Conservation (phyloP, 2,888 invertebrate genomes). For the Petrophora chlorosata region DNA sequence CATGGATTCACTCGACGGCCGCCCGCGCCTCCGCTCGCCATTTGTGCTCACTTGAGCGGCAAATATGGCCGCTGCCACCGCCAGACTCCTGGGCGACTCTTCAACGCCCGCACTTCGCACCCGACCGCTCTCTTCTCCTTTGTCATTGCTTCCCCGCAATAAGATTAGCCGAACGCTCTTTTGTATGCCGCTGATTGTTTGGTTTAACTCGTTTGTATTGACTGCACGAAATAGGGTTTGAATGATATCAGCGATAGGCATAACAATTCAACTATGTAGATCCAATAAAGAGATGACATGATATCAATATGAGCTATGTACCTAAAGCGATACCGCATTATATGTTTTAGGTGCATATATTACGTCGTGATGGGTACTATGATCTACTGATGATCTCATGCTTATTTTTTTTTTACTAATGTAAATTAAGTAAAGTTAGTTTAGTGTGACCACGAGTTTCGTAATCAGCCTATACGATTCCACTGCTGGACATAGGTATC, state of each 20-base stretch:
- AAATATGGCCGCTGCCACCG: conserved; percentile 74
- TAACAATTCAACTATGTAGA: conserved; percentile 24
- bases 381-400: too few relatives aligned
- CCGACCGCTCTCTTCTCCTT: conserved; percentile 43
- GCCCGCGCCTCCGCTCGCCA: conserved; percentile 47
- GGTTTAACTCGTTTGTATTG: conserved; percentile 66
- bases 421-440: too few relatives aligned
- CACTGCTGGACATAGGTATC: too few relatives aligned
- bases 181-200: conserved; percentile 69
- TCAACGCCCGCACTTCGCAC: conserved; percentile 46
- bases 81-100: conserved; percentile 71
- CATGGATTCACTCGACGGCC: conserved; percentile 62
- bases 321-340: too few relatives aligned
- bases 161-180: conserved; percentile 71
- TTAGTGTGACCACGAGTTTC: too few relatives aligned
- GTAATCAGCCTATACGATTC: too few relatives aligned
- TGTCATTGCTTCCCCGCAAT: conserved; percentile 63
- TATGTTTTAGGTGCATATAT: too few relatives aligned
- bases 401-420: too few relatives aligned
- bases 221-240: conserved; percentile 29
- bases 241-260: conserved; percentile 10
- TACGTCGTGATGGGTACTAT: too few relatives aligned
- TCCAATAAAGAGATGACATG: conserved; percentile 9
- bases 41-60: conserved; percentile 69
- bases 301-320: neutral